Conservation (phyloP, 2,113 vertebrate species). For the Myotis davidii region DNA sequence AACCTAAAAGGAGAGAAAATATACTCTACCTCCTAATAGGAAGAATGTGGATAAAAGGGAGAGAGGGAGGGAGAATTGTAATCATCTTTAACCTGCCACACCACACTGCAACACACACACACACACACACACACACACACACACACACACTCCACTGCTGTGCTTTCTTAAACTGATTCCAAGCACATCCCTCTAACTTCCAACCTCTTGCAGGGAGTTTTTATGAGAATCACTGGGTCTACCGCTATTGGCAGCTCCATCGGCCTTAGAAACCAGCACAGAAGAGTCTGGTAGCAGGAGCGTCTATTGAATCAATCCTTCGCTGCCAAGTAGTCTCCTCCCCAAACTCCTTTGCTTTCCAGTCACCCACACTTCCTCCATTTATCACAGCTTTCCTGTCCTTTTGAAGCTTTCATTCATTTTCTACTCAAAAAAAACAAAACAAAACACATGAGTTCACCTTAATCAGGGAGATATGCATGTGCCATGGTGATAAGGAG, state of each 20-base stretch:
- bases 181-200: background rate
- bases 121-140: background rate
- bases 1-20: background rate
- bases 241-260: constrained; percentile 8
- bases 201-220: background rate
- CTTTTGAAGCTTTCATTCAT: background rate
- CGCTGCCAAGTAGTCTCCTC: background rate
- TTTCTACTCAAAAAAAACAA: background rate
- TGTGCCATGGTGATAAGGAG: background rate
- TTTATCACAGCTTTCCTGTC: background rate
- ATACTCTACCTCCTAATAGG: background rate
- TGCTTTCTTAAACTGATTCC: background rate
- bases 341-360: background rate
- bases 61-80: background rate
- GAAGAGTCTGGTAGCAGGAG: background rate
- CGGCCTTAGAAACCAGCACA: constrained; percentile 20
- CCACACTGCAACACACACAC: too few species aligned
- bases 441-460: background rate
- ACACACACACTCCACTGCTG: background rate
- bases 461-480: constrained; percentile 11
- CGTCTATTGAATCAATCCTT: background rate
- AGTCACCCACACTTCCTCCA: constrained; percentile 9
- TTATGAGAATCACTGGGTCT: background rate
- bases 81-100: background rate
- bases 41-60: background rate